Evolutionary conservation across 2,797 vertebrate genomes (phyloP).

Genomic region (Otolemur crassicaudatus): DNA sequence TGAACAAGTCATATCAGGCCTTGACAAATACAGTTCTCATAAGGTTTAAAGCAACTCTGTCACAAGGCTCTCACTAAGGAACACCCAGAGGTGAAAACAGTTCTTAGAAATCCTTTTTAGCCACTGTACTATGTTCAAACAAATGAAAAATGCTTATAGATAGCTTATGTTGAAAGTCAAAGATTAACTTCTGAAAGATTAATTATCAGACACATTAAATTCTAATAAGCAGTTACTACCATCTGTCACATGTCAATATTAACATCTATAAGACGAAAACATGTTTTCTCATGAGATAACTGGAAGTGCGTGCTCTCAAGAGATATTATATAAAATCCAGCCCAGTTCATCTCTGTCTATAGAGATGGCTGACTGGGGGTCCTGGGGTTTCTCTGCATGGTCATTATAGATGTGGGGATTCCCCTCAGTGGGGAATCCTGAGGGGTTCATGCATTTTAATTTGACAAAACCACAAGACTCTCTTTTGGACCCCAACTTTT

Average conservation of each 20-base stretch:
- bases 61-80: not conserved
- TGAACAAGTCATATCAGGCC: constrained; percentile 25
- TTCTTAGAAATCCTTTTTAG: constrained; percentile 48
- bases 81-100: constrained; percentile 20
- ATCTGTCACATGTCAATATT: constrained; percentile 18
- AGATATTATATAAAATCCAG: not conserved
- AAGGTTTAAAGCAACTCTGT: constrained; percentile 53
- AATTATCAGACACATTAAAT: constrained; percentile 45
- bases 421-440: accelerated
- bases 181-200: constrained; percentile 58
- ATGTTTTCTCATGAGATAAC: not conserved
- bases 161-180: constrained; percentile 2
- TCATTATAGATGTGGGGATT: accelerated
- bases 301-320: not conserved
- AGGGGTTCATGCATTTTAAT: not conserved
- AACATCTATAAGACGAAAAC: constrained; percentile 48
- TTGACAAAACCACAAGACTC: not conserved
- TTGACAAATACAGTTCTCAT: constrained; percentile 35
- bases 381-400: not conserved
- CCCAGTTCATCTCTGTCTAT: not conserved
- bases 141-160: not conserved
- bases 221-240: constrained; percentile 11
- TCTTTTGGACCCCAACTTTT: not conserved
- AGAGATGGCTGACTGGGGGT: not conserved
- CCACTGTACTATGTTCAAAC: not conserved